Evolutionary conservation across 2,888 invertebrate genomes (phyloP).

Genomic region (Keiferia lycopersicella): DNA sequence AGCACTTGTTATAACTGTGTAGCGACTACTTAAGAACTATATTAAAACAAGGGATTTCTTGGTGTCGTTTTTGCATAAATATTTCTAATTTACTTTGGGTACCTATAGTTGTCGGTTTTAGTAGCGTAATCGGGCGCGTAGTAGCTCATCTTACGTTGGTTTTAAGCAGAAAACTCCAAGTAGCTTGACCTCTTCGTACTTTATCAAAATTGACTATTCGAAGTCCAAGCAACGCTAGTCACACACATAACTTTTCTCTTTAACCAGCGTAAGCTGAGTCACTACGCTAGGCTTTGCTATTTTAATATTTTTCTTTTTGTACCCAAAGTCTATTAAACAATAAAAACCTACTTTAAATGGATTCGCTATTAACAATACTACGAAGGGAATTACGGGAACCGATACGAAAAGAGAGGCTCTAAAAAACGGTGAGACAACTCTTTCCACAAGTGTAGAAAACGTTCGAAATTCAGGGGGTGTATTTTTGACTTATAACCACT

Average conservation of each 20-base stretch:
- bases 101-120: neutral
- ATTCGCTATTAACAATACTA: conserved; percentile 3
- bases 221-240: too few species aligned
- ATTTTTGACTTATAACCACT: too few species aligned
- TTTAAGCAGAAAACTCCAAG: too few species aligned
- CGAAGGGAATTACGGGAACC: neutral
- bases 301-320: neutral
- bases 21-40: conserved; percentile 5
- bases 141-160: too few species aligned
- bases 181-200: too few species aligned
- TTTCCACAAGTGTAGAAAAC: too few species aligned
- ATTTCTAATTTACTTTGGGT: neutral
- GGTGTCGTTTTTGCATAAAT: neutral
- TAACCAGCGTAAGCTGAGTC: too few species aligned
- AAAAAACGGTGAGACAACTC: neutral
- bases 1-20: conserved; percentile 12
- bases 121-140: too few species aligned
- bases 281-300: neutral
- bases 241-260: too few species aligned
- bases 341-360: neutral
- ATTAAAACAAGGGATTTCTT: neutral
- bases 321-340: neutral
- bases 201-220: too few species aligned
- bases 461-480: too few species aligned
- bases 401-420: neutral